Evolutionary conservation across 1,140 invertebrate genomes (phyloP).

Genomic region (Anastrepha obliqua): DNA sequence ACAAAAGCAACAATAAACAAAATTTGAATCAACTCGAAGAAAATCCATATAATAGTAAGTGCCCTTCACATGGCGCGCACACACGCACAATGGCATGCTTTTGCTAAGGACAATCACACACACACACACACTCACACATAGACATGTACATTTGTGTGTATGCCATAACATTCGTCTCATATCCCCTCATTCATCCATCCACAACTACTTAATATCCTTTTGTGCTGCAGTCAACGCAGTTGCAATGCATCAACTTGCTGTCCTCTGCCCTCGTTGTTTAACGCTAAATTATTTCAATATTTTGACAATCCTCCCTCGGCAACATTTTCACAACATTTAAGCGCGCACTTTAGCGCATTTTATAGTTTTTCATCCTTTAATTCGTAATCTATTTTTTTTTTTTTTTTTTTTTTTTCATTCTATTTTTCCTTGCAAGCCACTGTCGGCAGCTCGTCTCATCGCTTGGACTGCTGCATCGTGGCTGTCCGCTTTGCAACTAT

Average conservation of each 20-base stretch:
- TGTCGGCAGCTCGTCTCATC: background rate
- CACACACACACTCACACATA: background rate
- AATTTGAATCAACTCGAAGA: background rate
- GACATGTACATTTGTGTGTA: background rate
- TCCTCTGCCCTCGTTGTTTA: constrained; percentile 19
- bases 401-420: background rate
- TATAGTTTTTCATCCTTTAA: constrained; percentile 2
- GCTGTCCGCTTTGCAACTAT: constrained; percentile 6
- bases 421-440: background rate
- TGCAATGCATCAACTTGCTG: constrained; percentile 5
- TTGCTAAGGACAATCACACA: background rate
- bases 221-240: background rate
- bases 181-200: background rate
- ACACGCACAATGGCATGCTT: background rate
- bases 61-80: background rate
- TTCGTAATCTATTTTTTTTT: background rate
- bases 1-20: background rate
- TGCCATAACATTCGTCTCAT: too few species aligned
- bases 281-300: constrained; percentile 54
- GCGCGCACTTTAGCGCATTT: constrained; percentile 15
- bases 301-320: constrained; percentile 41
- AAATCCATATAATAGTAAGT: background rate
- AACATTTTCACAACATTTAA: constrained; percentile 41
- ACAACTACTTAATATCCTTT: background rate
- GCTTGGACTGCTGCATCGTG: background rate